A percentile compares a stretch with the other conserved stretches of the same genome.
These are phyloP conservation scores for Euglossa dilemma DNA, from an alignment of 1,140 invertebrate species.

Conservation along the genomic window DNA sequence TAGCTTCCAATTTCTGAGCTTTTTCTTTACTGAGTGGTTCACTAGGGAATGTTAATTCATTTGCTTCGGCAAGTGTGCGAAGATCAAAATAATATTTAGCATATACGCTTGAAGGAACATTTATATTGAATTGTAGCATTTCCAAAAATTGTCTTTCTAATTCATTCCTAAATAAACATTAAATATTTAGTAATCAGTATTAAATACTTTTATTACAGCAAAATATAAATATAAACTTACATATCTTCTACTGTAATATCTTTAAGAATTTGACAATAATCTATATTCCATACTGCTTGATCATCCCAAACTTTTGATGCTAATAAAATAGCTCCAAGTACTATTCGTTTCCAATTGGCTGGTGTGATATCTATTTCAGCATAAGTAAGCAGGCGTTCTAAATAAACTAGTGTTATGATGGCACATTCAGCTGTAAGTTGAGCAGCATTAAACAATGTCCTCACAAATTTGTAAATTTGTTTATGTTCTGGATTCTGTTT, in stretches of 20 bases:
- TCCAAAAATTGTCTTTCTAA: constrained; percentile 99
- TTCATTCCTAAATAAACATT: constrained; percentile 91
- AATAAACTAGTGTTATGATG: constrained; percentile 99
- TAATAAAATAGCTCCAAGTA: constrained; percentile 97
- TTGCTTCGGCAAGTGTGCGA: constrained; percentile 97
- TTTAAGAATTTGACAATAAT: constrained; percentile 99
- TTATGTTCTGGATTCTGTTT: constrained; percentile 97
- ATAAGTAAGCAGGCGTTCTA: constrained; percentile 97
- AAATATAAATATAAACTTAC: constrained; percentile 83
- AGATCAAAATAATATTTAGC: constrained; percentile 99
- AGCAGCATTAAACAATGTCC: constrained; percentile 98
- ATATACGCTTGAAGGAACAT: constrained; percentile 99
- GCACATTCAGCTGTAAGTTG: constrained; percentile 99
- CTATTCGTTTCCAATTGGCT: constrained; percentile 98
- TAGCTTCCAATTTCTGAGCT: constrained; percentile 97
- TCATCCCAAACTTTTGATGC: constrained; percentile 99
- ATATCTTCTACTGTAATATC: constrained; percentile 99
- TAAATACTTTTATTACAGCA: not conserved
- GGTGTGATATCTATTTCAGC: constrained; percentile 99
- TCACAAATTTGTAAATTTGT: constrained; percentile 99
- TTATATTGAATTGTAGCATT: constrained; percentile 99
- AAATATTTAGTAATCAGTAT: not conserved
- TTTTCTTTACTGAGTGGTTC: constrained; percentile 98
- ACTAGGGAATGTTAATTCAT: constrained; percentile 97
- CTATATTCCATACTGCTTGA: constrained; percentile 99